These are phyloP conservation scores for Neotragus moschatus DNA, from an alignment of 2,113 vertebrate genomes.

Conservation along the genomic window DNA sequence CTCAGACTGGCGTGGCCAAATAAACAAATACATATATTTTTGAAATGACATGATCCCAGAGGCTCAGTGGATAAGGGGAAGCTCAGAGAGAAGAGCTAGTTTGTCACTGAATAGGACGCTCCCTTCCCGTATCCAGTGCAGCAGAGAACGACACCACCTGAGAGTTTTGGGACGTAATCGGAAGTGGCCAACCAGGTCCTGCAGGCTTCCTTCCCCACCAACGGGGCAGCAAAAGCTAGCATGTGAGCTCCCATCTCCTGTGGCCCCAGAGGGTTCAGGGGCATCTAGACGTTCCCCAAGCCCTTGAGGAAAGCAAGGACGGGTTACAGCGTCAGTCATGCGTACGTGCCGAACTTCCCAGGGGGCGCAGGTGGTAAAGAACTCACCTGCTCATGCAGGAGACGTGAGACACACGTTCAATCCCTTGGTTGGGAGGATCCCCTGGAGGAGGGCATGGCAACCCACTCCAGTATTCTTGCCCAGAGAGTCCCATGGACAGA, in stretches of 20 bases:
- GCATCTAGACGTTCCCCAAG: background rate
- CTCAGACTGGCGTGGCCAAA: too few species aligned
- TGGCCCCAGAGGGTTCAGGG: background rate
- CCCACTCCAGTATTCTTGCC: background rate
- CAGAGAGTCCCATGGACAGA: background rate
- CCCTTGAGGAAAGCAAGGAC: background rate
- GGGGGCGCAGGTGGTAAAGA: background rate
- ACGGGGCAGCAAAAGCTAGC: fast-evolving
- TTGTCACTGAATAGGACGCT: background rate
- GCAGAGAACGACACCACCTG: fast-evolving
- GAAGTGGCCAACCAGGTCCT: background rate
- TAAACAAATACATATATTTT: background rate
- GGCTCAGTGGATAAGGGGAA: background rate
- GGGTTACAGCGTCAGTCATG: background rate
- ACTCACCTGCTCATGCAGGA: background rate
- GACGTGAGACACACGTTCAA: background rate
- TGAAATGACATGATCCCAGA: background rate
- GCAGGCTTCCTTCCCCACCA: too few species aligned
- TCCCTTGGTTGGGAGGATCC: background rate
- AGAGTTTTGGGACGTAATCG: fast-evolving
- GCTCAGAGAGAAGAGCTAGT: background rate
- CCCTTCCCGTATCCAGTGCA: background rate
- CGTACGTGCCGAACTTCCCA: background rate
- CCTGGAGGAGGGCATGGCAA: background rate
- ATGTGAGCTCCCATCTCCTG: background rate